A percentile compares a stretch with the other conserved stretches of the same genome.
These are phyloP conservation scores for Dendronephthya gigantea DNA, from an alignment of 64 coral and sea anemone species.

Conservation along the genomic window DNA sequence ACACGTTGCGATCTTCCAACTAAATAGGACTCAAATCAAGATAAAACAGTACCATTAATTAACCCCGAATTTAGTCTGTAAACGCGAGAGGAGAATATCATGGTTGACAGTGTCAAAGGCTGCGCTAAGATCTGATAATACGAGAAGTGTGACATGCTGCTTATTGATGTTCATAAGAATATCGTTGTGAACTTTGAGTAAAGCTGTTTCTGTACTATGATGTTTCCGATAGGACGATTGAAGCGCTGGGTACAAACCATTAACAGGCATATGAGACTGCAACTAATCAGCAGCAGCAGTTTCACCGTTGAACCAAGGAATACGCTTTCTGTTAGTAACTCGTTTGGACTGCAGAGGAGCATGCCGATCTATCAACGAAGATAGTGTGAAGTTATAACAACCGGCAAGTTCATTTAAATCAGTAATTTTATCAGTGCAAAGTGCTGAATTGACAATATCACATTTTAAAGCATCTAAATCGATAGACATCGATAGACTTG, in stretches of 20 bases:
- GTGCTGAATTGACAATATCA: not conserved
- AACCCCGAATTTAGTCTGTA: too few relatives aligned
- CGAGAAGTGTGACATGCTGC: too few relatives aligned
- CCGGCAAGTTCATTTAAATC: conserved; percentile 20
- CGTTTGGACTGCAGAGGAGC: conserved; percentile 22
- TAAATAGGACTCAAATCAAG: too few relatives aligned
- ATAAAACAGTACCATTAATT: too few relatives aligned
- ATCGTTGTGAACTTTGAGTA: too few relatives aligned
- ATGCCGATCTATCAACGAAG: conserved; percentile 24
- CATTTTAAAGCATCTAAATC: not conserved
- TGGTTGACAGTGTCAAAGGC: too few relatives aligned
- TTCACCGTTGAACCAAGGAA: conserved; percentile 23
- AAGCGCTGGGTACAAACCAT: conserved; percentile 9
- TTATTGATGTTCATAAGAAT: too few relatives aligned
- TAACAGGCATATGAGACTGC: not conserved
- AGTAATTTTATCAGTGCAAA: conserved; percentile 19
- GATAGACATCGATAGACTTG: not conserved
- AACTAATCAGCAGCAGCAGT: conserved; percentile 2
- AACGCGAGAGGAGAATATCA: too few relatives aligned
- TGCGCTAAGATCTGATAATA: too few relatives aligned
- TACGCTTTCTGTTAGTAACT: conserved; percentile 21
- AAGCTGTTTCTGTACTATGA: too few relatives aligned
- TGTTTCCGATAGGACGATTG: too few relatives aligned
- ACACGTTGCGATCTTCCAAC: too few relatives aligned
- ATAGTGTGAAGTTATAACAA: conserved; percentile 27